Conservation (phyloP, 53 echinoderm and acorn worm genomes). For the Antedon mediterranea region DNA sequence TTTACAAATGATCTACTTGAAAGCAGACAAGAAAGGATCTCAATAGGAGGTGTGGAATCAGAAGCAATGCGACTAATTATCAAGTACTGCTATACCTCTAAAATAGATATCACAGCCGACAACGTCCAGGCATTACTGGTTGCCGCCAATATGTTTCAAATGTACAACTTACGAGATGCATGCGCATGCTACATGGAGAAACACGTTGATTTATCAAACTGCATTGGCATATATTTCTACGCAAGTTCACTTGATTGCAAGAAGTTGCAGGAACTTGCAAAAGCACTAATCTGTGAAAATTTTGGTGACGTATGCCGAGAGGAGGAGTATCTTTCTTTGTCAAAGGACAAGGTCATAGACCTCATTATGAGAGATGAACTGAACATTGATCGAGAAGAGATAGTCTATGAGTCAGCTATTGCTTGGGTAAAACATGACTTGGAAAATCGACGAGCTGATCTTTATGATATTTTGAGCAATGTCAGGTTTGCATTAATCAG, state of each 20-base stretch:
- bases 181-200: conserved; percentile 81
- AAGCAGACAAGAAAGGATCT: conserved; percentile 54
- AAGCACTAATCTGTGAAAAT: conserved; percentile 66
- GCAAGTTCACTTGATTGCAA: conserved; percentile 71
- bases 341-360: conserved; percentile 72
- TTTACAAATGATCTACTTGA: conserved; percentile 57
- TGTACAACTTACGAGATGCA: conserved; percentile 73
- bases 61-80: conserved; percentile 65
- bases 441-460: conserved; percentile 57
- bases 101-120: conserved; percentile 77
- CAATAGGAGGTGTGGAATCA: conserved; percentile 75
- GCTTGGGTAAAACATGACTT: conserved; percentile 85
- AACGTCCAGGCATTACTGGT: conserved; percentile 89
- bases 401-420: conserved; percentile 78
- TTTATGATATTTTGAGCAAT: conserved; percentile 56
- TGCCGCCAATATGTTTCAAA: conserved; percentile 96
- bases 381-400: conserved; percentile 83
- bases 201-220: conserved; percentile 65
- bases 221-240: conserved; percentile 89
- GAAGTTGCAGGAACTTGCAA: conserved; percentile 63
- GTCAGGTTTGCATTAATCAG: conserved; percentile 87
- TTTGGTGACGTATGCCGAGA: conserved; percentile 85
- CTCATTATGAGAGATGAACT: conserved; percentile 77
- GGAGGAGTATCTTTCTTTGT: conserved; percentile 70
- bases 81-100: conserved; percentile 58